Conservation (phyloP, 2,113 vertebrate genomes). For the Oryzias curvinotus region DNA sequence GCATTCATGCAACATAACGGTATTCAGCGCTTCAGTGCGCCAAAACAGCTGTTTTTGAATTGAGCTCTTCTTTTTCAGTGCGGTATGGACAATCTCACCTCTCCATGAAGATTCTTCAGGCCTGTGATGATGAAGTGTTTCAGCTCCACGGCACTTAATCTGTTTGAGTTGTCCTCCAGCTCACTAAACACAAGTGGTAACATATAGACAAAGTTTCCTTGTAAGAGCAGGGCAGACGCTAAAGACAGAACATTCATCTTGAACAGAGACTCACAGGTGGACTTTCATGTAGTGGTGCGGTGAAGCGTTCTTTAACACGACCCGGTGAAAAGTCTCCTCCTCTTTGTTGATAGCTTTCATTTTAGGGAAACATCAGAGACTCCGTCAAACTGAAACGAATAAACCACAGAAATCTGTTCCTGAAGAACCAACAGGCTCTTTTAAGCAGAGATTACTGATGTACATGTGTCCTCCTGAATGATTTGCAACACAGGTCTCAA, state of each 20-base stretch:
- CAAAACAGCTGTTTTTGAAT: not conserved
- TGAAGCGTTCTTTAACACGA: constrained; percentile 78
- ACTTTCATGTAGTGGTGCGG: constrained; percentile 87
- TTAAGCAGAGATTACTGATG: too few relatives aligned
- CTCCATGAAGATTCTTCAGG: constrained; percentile 85
- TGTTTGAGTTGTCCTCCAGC: constrained; percentile 75
- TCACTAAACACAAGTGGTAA: constrained; percentile 32
- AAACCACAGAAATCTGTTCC: too few relatives aligned
- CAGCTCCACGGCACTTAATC: constrained; percentile 79
- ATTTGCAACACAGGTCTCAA: too few relatives aligned
- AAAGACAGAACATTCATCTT: too few relatives aligned
- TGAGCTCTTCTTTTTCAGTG: not conserved
- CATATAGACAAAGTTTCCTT: too few relatives aligned
- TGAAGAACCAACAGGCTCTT: too few relatives aligned
- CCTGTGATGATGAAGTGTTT: constrained; percentile 86
- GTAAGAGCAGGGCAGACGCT: not conserved
- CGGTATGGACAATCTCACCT: constrained; percentile 72
- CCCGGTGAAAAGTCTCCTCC: constrained; percentile 73
- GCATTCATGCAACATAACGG: too few relatives aligned
- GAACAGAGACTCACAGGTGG: constrained; percentile 78
- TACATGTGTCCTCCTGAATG: too few relatives aligned
- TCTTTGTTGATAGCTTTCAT: constrained; percentile 47
- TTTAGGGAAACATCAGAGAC: constrained; percentile 26
- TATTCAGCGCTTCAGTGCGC: not conserved
- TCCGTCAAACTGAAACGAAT: too few relatives aligned